Base-by-base conservation (phyloP, 2,888 invertebrate species). In the Agriopis marginaria region DNA sequence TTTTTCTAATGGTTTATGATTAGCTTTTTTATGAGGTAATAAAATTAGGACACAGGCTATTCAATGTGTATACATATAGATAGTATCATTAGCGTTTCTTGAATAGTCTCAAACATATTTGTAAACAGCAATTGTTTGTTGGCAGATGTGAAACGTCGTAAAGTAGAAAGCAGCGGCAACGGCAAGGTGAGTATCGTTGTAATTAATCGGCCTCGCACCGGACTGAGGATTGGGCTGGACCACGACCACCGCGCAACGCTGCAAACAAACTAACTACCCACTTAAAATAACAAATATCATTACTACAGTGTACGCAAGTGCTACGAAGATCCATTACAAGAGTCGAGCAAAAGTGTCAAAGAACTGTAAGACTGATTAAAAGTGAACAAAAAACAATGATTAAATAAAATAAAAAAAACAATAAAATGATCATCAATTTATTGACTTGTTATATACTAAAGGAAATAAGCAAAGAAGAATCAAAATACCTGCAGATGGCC, bases 111-210 rank as follows among this genome's bases (percentile, higher is more conserved):
- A 39, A 39, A 54, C 14, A 0, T 55, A 11, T 14, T 54, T 17
- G n/a, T 55, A 17, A 64, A n/a, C 12, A 39, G 23, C 17, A 23
- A 63, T 68, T 17, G n/a, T 70, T 79, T 75, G 75, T 77, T 91
- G 83, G 32, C 94, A 96, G 98, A 97, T 92, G 95, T 96, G 83
- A 98, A 98, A 95, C 96, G 98, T 92, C 96, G 97, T 94, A 98
- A 97, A 96, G 89, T 97, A 93, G 98, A 98, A 90, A 95, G 93
- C 90, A 94, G 95, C 92, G 87, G 91, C 85, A 95, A 96, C 89
- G 96, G 96, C 95, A 98, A 97, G 97, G 97, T 97, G 96, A 96
- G 96, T 97, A 97, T 96, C 94, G 95, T 90, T 87, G 84, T 88
- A 82, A 86, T 91, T 87, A 89, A 81, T 78, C 86, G 87, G 79